Evolutionary conservation across 1,140 invertebrate species (phyloP), one percentile per base, ranked within the genome.

Genomic region (Stegodyphus dumicola): DNA sequence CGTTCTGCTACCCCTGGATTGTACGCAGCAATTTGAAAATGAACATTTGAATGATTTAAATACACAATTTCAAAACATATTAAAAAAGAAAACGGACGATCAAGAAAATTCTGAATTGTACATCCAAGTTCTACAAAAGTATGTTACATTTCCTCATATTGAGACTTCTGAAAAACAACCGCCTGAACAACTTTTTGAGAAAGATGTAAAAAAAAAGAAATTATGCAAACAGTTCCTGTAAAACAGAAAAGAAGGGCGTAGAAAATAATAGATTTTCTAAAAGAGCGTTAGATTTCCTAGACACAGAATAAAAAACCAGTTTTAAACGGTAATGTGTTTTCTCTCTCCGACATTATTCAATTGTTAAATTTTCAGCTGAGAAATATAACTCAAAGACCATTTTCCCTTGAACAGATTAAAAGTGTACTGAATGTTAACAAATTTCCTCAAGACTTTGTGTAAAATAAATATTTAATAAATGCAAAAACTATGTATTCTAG

Each of bases 61-160:
- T 67, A 67, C 9, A 2, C 1, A 67, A 17, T 5, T 67, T 7
- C 65, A 67, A n/a, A 13, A 18, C 17, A 67, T 67, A 2, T 67
- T 67, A 67, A 67, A 67, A 67, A 15, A 67, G 65, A 67, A 67
- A 67, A 67, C 6, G 9, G 17, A 17, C n/a, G 65, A 67, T 67
- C 3, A 15, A 7, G 65, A 67, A 67, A 67, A 67, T 5, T 7
- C 17, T 2, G 6, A 67, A n/a, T 33, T 60, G 48, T 83, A 75
- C 66, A 33, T 67, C 6, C 56, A 83, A 54, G 60, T 54, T 66
- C 49, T 75, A 18, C 56, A 83, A 83, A 81, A 74, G 9, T 83
- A 64, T 66, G 6, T 74, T 5, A 65, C 70, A 11, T 64, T 66
- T 33, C 52, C 65, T 15, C 9, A 4, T 67, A 6, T 67, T 67